Evolutionary conservation across 1,140 invertebrate species (phyloP), one percentile per base, ranked within the genome.

Genomic region (Euschistus heros): DNA sequence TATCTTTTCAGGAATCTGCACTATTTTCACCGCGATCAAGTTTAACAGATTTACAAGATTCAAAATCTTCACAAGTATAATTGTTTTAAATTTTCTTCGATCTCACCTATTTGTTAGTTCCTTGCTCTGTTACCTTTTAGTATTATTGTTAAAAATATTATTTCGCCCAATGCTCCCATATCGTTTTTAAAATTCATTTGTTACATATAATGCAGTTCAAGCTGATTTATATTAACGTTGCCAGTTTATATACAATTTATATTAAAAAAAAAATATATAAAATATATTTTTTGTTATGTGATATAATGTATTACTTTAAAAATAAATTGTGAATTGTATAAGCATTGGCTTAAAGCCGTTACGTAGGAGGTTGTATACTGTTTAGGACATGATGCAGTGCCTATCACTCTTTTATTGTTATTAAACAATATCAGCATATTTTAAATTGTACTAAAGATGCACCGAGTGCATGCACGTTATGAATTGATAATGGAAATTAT

Each of bases 21-120:
- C 42, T 66, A 30, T 61, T 54, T 22, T 66, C 67, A 13, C 52
- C 68, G 2, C 65, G 63, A 27, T 63, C 66, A 30, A 68, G 69
- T 63, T 67, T 61, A 50, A 68, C 67, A 30, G 66, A 66, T 22
- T 42, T 52, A 52, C 47, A 62, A 27, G 69, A 69, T 59, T 68
- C 69, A 14, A 69, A 69, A 46, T 69, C 69, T 63, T 69, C 69
- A 44, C 69, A 69, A 69, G 69, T 69, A 46, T 69, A 69, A 65
- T 68, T 52, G 24, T 24, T 47, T 46, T 63, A 47, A 20, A 62
- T 24, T 66, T 30, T 57, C 42, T 46, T 26, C 52, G 59, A 66
- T 66, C 65, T 66, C 65, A 66, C 61, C 27, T 60, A n/a, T 60
- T 62, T 63, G n/a, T 55, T 60, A 66, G 65, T 66, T 66, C 65